phyloP scores from a whole-genome alignment of 2,888 invertebrate genomes.

The Nezara viridula region DNA sequence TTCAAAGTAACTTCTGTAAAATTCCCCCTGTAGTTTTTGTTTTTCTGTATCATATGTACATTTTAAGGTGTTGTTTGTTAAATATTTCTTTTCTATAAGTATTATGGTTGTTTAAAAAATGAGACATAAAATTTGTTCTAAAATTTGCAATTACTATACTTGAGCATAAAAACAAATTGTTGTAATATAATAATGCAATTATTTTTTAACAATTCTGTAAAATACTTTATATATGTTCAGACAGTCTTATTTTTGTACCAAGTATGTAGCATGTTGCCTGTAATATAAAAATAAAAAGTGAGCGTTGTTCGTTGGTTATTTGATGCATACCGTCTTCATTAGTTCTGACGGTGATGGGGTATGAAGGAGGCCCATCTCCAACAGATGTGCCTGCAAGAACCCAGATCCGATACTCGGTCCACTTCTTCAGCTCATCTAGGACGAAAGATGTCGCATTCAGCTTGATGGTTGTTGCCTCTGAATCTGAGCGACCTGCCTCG shows the following conservation, averaged over 20 bases:
- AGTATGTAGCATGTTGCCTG: slow-evolving; percentile 53
- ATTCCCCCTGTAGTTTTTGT: too few species aligned
- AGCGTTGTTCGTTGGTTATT: slow-evolving; percentile 11
- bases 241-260: slow-evolving; percentile 16
- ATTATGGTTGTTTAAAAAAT: neutral
- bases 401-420: slow-evolving; percentile 98
- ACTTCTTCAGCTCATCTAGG: slow-evolving; percentile 91
- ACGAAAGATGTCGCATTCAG: slow-evolving; percentile 82
- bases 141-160: neutral
- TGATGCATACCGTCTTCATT: slow-evolving; percentile 97
- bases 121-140: neutral
- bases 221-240: slow-evolving; percentile 56
- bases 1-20: too few species aligned
- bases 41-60: neutral
- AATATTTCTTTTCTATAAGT: neutral
- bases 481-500: slow-evolving; percentile 87
- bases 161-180: neutral
- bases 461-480: slow-evolving; percentile 85
- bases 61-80: neutral
- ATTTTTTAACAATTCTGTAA: slow-evolving; percentile 65
- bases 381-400: slow-evolving; percentile 95
- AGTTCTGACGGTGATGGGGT: slow-evolving; percentile 92
- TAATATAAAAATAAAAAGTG: neutral
- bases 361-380: slow-evolving; percentile 95
- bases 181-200: neutral